phyloP scores from a whole-genome alignment of 2,888 invertebrate genomes.

The Rhingia rostrata region DNA sequence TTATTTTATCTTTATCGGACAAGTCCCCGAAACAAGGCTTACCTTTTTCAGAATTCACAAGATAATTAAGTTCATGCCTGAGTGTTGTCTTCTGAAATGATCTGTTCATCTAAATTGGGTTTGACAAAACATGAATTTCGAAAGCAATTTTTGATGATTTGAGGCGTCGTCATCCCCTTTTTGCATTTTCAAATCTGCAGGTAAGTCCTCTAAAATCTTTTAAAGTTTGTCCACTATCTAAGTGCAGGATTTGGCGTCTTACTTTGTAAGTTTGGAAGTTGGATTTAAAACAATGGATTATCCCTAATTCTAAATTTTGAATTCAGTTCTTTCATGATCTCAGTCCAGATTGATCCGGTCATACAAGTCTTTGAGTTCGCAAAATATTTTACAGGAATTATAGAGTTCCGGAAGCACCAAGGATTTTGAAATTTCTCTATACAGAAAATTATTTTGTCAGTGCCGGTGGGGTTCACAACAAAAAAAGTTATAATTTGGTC shows the following conservation, averaged over 20 bases:
- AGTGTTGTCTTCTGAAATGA: conserved; percentile 24
- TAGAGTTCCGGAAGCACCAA: conserved; percentile 14
- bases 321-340: too few relatives aligned
- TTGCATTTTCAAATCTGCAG: conserved; percentile 26
- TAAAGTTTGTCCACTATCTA: conserved; percentile 7
- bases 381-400: too few relatives aligned
- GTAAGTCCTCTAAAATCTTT: conserved; percentile 7
- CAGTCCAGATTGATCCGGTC: too few relatives aligned
- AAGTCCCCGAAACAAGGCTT: conserved; percentile 7
- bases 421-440: conserved; percentile 16
- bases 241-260: too few relatives aligned
- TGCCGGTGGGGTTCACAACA: conserved; percentile 2
- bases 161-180: conserved; percentile 10
- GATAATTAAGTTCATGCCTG: conserved; percentile 14
- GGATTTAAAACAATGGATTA: too few relatives aligned
- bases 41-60: conserved; percentile 2
- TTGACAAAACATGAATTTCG: too few relatives aligned
- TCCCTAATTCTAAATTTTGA: not conserved
- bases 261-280: too few relatives aligned
- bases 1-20: too few relatives aligned
- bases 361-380: too few relatives aligned
- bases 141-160: too few relatives aligned
- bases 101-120: too few relatives aligned
- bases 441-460: conserved; percentile 8
- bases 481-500: conserved; percentile 11